Conservation (phyloP, 2,888 invertebrate species). For the Eristalis tenax region DNA sequence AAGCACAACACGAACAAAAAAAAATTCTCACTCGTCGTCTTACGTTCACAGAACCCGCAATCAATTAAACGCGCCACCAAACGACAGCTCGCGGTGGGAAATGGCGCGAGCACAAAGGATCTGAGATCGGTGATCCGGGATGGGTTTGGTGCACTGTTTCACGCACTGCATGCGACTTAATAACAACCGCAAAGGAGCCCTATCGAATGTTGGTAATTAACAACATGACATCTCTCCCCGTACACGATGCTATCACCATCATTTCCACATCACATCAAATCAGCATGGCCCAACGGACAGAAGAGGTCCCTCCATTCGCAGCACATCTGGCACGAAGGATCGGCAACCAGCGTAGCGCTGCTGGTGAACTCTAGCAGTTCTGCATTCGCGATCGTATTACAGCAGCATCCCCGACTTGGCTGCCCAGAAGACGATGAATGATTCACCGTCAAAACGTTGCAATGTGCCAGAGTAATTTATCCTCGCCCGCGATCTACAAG, state of each 20-base stretch:
- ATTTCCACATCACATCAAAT: constrained; percentile 28
- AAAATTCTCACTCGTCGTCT: constrained; percentile 14
- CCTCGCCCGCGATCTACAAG: constrained; percentile 34
- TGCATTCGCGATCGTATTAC: constrained; percentile 32
- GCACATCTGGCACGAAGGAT: constrained; percentile 47
- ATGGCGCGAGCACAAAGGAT: constrained; percentile 59
- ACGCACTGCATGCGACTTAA: constrained; percentile 28
- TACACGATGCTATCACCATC: constrained; percentile 52
- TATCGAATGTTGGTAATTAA: constrained; percentile 66
- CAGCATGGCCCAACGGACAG: constrained; percentile 18
- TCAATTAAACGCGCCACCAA: constrained; percentile 58
- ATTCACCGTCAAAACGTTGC: constrained; percentile 52
- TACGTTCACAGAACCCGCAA: constrained; percentile 29
- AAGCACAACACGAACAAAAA: constrained; percentile 10
- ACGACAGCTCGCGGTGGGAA: constrained; percentile 24
- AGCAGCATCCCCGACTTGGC: constrained; percentile 32
- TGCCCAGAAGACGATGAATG: constrained; percentile 17
- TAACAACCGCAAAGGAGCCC: constrained; percentile 24
- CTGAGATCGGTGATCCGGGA: constrained; percentile 38
- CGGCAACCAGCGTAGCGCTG: constrained; percentile 3
- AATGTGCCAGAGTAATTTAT: constrained; percentile 47
- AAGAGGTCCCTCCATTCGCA: constrained; percentile 47
- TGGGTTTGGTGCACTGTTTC: constrained; percentile 35
- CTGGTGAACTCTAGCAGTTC: constrained; percentile 44
- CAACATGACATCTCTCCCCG: constrained; percentile 65